A percentile compares a stretch with the other conserved stretches of the same genome.
These are phyloP conservation scores for Seriola quinqueradiata DNA, from an alignment of 2,113 vertebrate species.

Conservation along the genomic window DNA sequence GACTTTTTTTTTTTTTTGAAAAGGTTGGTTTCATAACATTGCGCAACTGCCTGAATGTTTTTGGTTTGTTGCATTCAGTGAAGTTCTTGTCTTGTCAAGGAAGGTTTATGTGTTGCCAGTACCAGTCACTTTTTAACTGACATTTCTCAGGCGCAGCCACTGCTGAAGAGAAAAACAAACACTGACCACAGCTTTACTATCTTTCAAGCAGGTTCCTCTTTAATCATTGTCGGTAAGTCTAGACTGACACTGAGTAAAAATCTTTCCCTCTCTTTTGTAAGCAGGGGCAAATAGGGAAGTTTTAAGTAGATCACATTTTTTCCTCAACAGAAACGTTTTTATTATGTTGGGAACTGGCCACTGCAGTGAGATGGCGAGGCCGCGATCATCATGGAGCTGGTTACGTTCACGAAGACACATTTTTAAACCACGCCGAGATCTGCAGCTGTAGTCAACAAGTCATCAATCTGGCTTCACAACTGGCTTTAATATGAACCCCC, in stretches of 20 bases:
- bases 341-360: not conserved
- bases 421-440: not conserved
- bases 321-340: slow-evolving; percentile 3
- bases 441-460: slow-evolving; percentile 17
- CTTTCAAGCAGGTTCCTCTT: slow-evolving; percentile 20
- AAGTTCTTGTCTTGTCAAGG: not conserved
- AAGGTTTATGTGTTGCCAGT: slow-evolving; percentile 34
- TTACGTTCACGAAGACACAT: not conserved
- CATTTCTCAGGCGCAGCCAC: not conserved
- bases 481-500: not conserved
- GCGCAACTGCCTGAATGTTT: not conserved
- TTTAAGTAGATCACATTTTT: not conserved
- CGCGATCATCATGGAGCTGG: not conserved
- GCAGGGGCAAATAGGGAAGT: not conserved
- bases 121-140: slow-evolving; percentile 26
- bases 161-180: not conserved
- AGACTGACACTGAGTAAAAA: not conserved
- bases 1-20: no score
- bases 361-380: not conserved
- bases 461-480: not conserved
- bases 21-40: not conserved
- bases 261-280: slow-evolving; percentile 1
- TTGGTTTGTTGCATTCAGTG: not conserved
- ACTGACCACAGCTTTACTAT: slow-evolving; percentile 20
- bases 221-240: not conserved